Percentiles rank a stretch among this genome's conserved stretches.
These are phyloP conservation scores for Choristoneura rosaceana DNA, from an alignment of 2,888 invertebrate species.

Conservation along the genomic window DNA sequence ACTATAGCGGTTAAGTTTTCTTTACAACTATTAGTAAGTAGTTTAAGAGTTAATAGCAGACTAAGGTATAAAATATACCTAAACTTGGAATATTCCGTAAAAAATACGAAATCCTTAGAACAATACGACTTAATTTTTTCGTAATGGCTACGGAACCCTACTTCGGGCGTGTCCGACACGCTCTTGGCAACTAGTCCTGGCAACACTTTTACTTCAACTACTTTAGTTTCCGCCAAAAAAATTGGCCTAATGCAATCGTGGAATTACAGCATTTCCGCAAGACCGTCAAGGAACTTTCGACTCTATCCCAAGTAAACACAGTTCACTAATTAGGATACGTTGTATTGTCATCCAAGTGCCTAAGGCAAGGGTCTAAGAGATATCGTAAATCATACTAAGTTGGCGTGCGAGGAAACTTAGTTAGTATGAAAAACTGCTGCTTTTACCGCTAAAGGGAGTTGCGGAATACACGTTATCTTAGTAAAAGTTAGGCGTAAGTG, in stretches of 20 bases:
- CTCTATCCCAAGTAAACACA: constrained; percentile 10
- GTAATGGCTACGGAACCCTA: too few relatives aligned
- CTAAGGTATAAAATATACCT: too few relatives aligned
- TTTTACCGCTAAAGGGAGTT: constrained; percentile 32
- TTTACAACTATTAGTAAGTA: too few relatives aligned
- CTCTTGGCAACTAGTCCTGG: too few relatives aligned
- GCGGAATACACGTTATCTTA: constrained; percentile 27
- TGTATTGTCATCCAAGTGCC: constrained; percentile 15
- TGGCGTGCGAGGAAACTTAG: constrained; percentile 34
- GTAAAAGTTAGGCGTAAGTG: constrained; percentile 28
- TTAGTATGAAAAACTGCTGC: constrained; percentile 42
- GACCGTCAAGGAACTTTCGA: constrained; percentile 1
- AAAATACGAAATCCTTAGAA: too few relatives aligned
- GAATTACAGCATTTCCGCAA: not conserved
- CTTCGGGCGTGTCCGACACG: too few relatives aligned
- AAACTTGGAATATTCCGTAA: too few relatives aligned
- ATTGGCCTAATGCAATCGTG: constrained; percentile 14
- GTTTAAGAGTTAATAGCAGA: too few relatives aligned
- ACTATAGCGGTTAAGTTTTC: too few relatives aligned
- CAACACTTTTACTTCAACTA: constrained; percentile 31
- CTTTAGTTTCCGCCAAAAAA: constrained; percentile 26
- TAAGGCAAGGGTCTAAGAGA: constrained; percentile 25
- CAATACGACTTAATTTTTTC: too few relatives aligned
- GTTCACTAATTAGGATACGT: constrained; percentile 8
- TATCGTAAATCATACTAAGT: constrained; percentile 41